Base-by-base conservation (phyloP, 2,797 vertebrate species). In the Hozukius guyotensis region DNA sequence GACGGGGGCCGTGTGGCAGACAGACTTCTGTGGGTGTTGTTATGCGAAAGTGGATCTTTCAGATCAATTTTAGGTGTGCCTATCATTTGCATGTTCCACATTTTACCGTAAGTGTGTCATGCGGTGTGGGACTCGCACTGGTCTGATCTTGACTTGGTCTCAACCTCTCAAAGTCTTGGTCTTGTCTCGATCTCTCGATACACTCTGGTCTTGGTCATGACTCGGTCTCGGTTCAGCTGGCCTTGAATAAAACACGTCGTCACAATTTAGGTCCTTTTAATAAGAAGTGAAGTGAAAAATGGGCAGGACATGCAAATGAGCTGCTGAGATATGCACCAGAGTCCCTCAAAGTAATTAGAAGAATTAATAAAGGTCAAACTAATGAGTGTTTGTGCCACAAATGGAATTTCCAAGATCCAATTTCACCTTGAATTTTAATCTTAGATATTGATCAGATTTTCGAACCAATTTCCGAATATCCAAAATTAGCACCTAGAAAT, bases 221-320 rank as follows among this genome's bases (percentile, higher is more conserved):
- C n/a, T 22, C 4, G 20, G n/a, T 53, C 49, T 53, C 4, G 49
- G n/a, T 53, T 53, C 20, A 53, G n/a, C 20, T n/a, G 49, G 20
- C 20, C 8, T 52, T 52, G 49, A 52, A 8, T 52, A 0, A 52
- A 49, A 52, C 49, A 52, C 49, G 9, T 20, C 8, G 82, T 83
- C 80, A 76, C 66, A 60, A 49, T 59, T 76, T 68, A 46, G 5
- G 25, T 46, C 20, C 59, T 67, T 67, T 34, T 75, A 85, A 83
- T 70, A 78, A 24, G 32, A n/a, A 72, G 70, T 62, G 64, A 78
- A 81, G 77, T 61, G 64, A 74, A 80, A 88, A 88, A 83, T 73
- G 70, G 57, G 20, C 34, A 53, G 10, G 25, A 75, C 75, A 82
- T 83, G 72, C 70, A 81, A 87, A 84, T 75, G 71, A 80, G 61